phyloP scores from a whole-genome alignment of 1,140 invertebrate genomes.

The Aporrectodea caliginosa region DNA sequence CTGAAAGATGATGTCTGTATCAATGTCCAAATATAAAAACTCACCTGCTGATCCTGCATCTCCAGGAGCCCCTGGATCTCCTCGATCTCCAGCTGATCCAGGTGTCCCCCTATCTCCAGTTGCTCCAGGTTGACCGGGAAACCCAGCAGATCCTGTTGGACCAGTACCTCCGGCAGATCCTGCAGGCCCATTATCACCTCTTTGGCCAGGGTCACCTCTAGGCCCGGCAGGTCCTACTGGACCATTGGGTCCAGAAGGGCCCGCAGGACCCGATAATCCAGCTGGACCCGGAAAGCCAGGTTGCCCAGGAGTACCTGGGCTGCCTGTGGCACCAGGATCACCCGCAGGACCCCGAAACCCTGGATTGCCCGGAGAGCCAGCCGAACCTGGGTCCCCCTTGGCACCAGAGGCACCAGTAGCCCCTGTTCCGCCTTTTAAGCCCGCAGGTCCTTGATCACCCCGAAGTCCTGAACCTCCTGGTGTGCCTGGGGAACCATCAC shows the following conservation, averaged over 20 bases:
- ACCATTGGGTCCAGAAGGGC: constrained; percentile 28
- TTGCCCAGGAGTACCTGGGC: constrained; percentile 28
- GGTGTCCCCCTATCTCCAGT: constrained; percentile 25
- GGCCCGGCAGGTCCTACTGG: constrained; percentile 30
- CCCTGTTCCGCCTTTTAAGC: constrained; percentile 61
- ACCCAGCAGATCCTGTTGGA: constrained; percentile 20
- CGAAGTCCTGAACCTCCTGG: constrained; percentile 12
- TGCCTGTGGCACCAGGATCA: constrained; percentile 32
- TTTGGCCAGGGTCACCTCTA: constrained; percentile 32
- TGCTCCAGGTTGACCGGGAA: constrained; percentile 31
- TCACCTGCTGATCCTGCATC: neutral
- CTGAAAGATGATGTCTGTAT: too few species aligned
- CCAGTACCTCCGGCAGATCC: neutral
- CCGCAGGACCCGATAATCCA: constrained; percentile 27
- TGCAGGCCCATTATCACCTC: constrained; percentile 24
- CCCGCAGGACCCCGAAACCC: constrained; percentile 29
- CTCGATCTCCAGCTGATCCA: constrained; percentile 15
- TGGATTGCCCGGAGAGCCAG: constrained; percentile 24
- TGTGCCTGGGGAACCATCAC: constrained; percentile 66
- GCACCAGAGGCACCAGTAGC: constrained; percentile 36
- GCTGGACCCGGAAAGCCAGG: constrained; percentile 28
- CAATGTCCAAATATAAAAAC: too few species aligned
- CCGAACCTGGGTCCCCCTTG: neutral
- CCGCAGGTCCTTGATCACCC: constrained; percentile 20
- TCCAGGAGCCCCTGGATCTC: neutral